Evolutionary conservation across 2,888 invertebrate species (phyloP).

Genomic region (Ennomos fuscantarius): DNA sequence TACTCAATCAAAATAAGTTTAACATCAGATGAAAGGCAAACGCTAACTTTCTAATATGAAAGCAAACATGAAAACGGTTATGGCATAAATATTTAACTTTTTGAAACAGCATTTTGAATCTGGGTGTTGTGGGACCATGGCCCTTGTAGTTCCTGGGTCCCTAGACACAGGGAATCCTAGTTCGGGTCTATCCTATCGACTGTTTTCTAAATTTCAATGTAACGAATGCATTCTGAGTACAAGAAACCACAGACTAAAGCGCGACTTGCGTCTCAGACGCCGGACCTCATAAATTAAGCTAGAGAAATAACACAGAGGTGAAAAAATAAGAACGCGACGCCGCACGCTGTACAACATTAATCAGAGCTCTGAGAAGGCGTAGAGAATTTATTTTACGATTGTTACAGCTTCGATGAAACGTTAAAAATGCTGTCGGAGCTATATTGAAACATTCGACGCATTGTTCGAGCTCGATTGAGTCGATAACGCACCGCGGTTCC

Average conservation of each 20-base stretch:
- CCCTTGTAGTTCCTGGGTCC: no score
- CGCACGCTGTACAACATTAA: constrained; percentile 80
- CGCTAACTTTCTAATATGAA: no score
- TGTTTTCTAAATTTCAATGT: constrained; percentile 19
- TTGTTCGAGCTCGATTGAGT: constrained; percentile 78
- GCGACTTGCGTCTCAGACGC: constrained; percentile 52
- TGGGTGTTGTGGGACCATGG: no score
- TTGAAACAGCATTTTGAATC: no score
- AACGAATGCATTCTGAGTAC: constrained; percentile 28
- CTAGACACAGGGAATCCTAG: no score
- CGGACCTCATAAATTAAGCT: constrained; percentile 76
- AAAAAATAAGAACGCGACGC: constrained; percentile 78
- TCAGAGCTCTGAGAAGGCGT: constrained; percentile 83
- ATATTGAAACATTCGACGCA: constrained; percentile 83
- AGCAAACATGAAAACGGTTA: no score
- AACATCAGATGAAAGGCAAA: no score
- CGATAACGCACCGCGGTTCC: constrained; percentile 79
- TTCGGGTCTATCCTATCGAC: no score
- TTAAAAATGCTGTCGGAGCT: constrained; percentile 83
- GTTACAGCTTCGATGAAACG: constrained; percentile 83
- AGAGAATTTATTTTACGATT: constrained; percentile 85
- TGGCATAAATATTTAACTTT: no score
- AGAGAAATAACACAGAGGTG: constrained; percentile 73
- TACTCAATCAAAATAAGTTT: no score
- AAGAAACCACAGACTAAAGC: constrained; percentile 51